Percentiles rank a stretch among this genome's conserved stretches.
Evolutionary conservation across 1,140 invertebrate genomes (phyloP).

Genomic region (Subanguina moxae): DNA sequence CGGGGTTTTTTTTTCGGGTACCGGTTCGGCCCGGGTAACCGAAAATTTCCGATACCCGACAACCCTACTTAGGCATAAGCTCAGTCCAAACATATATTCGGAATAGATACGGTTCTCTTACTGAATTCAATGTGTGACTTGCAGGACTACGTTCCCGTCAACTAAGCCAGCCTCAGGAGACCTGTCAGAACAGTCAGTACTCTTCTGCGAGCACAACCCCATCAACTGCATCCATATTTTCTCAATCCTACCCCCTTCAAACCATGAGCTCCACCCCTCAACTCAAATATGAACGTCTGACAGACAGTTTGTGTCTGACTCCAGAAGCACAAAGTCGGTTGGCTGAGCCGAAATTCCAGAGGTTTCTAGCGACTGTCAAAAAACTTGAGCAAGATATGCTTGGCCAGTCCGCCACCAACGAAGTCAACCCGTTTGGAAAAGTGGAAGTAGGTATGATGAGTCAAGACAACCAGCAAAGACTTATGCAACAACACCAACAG

Average conservation of each 20-base stretch:
- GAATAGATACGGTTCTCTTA: too few species aligned
- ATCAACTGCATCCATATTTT: slow-evolving; percentile 1
- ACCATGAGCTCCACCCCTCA: slow-evolving; percentile 5
- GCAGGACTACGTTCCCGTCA: too few species aligned
- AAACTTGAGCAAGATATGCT: slow-evolving; percentile 34
- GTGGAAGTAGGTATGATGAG: too few species aligned
- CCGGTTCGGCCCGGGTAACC: too few species aligned
- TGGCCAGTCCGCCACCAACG: background rate
- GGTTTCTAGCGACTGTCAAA: slow-evolving; percentile 30
- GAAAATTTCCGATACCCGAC: too few species aligned
- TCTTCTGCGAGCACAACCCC: background rate
- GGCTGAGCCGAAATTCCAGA: slow-evolving; percentile 26
- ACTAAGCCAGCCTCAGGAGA: background rate
- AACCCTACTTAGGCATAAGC: too few species aligned
- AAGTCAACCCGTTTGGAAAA: too few species aligned
- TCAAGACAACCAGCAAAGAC: too few species aligned
- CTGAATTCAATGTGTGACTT: too few species aligned
- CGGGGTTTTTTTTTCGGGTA: too few species aligned
- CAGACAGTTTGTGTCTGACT: slow-evolving; percentile 5
- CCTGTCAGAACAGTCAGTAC: background rate
- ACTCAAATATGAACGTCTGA: background rate
- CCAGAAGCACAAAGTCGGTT: slow-evolving; percentile 1
- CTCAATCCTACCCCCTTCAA: background rate
- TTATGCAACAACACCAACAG: too few species aligned
- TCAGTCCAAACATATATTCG: too few species aligned